Base-by-base conservation (phyloP, 2,797 vertebrate species). In the Echiichthys vipera region DNA sequence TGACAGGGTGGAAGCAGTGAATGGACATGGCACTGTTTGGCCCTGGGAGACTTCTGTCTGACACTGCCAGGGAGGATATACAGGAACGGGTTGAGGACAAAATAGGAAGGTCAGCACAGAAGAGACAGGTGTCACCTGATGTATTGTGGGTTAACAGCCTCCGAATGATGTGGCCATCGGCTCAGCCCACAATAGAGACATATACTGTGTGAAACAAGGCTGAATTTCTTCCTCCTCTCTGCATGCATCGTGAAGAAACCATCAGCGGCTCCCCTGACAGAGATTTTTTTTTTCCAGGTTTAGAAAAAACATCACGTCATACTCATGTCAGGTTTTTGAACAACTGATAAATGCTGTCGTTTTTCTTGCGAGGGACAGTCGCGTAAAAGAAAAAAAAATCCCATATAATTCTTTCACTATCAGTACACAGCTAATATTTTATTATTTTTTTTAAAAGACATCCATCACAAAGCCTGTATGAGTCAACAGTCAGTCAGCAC, bases 1-100 rank as follows among this genome's bases (percentile, higher is more conserved):
- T 90, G 89, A 90, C 87, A 30, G 81, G 87, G 81, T 81, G 84
- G 87, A 90, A 89, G 89, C 71, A 30, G 68, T 71, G 85, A 90
- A 56, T 24, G 46, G 88, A 91, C 85, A 43, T 82, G 80, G 88
- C 86, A 77, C 80, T 45, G 71, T 87, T 86, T 81, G 83, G 83
- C 89, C 88, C 77, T 70, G 83, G 82, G 89, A 89, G 88, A 87
- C 82, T 90, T 92, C 67, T 70, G 79, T 78, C 84, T 80, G 84
- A 88, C 79, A 78, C 58, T 36, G 79, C 47, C 57, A 59, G 77
- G 45, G 76, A 78, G 80, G 77, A 82, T 64, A 45, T 81, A 83
- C 80, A 49, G 65, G 71, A 80, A 62, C 29, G 24, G 80, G 85
- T 73, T 20, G 61, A 78, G 74, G 78, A 84, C 86, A 84, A 78